Percentiles rank a stretch among this genome's conserved stretches.
phyloP scores from a whole-genome alignment of 2,113 vertebrate species.

The Rhinoderma darwinii region DNA sequence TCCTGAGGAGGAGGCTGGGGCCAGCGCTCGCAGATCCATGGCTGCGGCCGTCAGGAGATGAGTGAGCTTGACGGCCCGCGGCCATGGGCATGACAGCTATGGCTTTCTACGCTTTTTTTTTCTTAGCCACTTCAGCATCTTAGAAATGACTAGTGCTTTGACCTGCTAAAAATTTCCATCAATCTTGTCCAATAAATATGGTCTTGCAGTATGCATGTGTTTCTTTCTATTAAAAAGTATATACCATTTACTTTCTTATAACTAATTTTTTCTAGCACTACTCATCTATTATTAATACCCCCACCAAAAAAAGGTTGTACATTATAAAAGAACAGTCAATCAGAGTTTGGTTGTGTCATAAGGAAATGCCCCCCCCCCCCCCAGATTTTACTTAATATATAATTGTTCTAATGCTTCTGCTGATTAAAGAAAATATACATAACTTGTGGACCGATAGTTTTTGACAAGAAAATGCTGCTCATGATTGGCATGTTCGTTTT shows the following conservation, averaged over 20 bases:
- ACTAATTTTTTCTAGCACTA: neutral
- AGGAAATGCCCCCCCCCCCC: neutral
- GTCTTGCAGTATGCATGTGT: neutral
- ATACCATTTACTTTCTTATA: neutral
- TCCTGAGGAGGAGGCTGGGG: too few species aligned
- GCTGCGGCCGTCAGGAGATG: too few species aligned
- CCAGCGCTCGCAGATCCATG: too few species aligned
- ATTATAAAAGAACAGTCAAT: neutral
- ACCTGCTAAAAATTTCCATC: conserved; percentile 1
- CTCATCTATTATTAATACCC: conserved; percentile 1
- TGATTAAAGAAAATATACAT: neutral
- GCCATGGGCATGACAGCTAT: too few species aligned
- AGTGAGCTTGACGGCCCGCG: too few species aligned
- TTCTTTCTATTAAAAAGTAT: neutral
- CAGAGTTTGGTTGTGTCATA: neutral
- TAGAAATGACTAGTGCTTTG: neutral
- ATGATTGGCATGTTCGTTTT: too few species aligned
- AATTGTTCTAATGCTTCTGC: neutral
- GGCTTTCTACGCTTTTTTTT: neutral
- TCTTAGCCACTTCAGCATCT: neutral
- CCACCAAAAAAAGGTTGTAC: neutral
- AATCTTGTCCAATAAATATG: neutral
- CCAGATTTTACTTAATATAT: neutral
- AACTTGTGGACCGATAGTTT: neutral
- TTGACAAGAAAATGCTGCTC: neutral